Conservation (phyloP, 2,888 invertebrate species). For the Beris morrisii region DNA sequence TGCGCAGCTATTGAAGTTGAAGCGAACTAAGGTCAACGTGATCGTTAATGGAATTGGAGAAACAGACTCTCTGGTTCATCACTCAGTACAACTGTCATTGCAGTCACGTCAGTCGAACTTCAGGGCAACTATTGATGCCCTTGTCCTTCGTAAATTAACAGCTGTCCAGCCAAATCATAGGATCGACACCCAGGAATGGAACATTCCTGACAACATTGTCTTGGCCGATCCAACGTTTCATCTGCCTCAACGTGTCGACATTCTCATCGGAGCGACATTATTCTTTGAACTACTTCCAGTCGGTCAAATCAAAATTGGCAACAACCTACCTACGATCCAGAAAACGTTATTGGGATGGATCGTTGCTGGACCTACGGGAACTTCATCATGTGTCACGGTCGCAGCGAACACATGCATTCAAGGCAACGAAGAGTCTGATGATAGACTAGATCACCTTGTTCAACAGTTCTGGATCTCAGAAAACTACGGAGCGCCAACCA, state of each 20-base stretch:
- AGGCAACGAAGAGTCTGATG: not conserved
- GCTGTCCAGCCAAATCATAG: no score
- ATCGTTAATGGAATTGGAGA: no score
- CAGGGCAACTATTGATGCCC: no score
- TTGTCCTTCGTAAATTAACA: no score
- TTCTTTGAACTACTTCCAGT: not conserved
- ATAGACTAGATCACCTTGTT: not conserved
- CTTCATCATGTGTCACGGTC: not conserved
- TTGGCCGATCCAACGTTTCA: constrained; percentile 27
- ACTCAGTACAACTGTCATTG: no score
- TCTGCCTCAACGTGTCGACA: constrained; percentile 17
- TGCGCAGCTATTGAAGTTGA: no score
- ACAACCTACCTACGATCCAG: constrained; percentile 14
- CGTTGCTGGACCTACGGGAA: not conserved
- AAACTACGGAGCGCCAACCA: not conserved
- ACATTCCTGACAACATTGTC: no score
- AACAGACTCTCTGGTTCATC: no score
- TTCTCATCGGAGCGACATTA: constrained; percentile 27
- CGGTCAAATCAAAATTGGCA: constrained; percentile 22
- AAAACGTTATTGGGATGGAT: constrained; percentile 28
- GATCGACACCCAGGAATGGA: no score
- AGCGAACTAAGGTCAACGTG: no score
- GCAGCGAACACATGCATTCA: not conserved
- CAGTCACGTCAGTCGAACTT: no score
- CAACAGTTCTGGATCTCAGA: not conserved